Evolutionary conservation across 2,797 vertebrate species (phyloP).

Genomic region (Sebastes vulpes): DNA sequence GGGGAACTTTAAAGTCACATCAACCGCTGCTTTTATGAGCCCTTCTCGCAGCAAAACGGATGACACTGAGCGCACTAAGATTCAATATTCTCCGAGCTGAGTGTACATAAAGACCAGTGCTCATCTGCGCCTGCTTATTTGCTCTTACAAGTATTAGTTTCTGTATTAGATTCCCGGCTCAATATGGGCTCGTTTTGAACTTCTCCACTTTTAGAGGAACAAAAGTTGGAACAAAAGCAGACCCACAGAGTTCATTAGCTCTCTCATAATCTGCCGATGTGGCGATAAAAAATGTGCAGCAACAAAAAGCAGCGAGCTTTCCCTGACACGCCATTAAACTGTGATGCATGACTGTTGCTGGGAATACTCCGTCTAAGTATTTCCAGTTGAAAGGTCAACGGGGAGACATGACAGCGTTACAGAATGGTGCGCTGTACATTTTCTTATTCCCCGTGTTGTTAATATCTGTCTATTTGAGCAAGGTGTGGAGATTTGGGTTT

Average conservation of each 20-base stretch:
- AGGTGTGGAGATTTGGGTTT: conserved; percentile 20
- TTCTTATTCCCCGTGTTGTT: conserved; percentile 28
- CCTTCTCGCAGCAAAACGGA: conserved; percentile 58
- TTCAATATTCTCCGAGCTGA: conserved; percentile 71
- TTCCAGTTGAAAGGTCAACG: conserved; percentile 81
- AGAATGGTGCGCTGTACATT: conserved; percentile 43
- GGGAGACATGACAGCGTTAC: conserved; percentile 63
- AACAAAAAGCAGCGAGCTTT: conserved; percentile 51
- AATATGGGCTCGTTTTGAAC: conserved; percentile 67
- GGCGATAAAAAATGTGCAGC: conserved; percentile 80
- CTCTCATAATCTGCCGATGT: conserved; percentile 84
- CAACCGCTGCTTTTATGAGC: conserved; percentile 74
- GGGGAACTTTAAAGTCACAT: conserved; percentile 76
- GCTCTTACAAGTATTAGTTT: conserved; percentile 74
- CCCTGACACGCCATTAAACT: conserved; percentile 79
- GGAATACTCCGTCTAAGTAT: conserved; percentile 52
- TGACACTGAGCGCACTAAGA: conserved; percentile 58
- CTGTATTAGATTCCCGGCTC: conserved; percentile 72
- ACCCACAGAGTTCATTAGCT: conserved; percentile 83
- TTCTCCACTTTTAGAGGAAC: conserved; percentile 56
- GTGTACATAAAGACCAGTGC: conserved; percentile 63
- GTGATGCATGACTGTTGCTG: conserved; percentile 79
- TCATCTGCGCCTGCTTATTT: conserved; percentile 61
- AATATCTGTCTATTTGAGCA: conserved; percentile 37
- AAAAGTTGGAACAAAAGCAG: conserved; percentile 60